Conservation (phyloP, 2,113 vertebrate genomes). For the Mormoops blainvillei region DNA sequence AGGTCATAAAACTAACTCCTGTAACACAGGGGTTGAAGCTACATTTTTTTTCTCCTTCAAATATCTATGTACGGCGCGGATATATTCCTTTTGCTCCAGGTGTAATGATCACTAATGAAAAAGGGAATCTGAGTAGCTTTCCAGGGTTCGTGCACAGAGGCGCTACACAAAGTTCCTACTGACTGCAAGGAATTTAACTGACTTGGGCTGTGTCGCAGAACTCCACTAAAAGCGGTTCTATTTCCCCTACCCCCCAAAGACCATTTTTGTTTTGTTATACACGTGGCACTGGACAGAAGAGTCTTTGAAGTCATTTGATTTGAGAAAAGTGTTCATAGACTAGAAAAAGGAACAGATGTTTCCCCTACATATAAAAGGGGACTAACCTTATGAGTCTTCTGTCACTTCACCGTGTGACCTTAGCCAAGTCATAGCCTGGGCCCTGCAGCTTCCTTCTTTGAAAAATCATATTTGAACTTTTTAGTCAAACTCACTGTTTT, state of each 20-base stretch:
- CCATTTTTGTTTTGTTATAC: background rate
- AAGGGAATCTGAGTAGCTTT: background rate
- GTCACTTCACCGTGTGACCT: background rate
- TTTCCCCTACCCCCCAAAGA: background rate
- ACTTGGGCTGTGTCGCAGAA: background rate
- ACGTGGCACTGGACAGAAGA: background rate
- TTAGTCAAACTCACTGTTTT: background rate
- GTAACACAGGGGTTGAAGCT: background rate
- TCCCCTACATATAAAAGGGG: background rate
- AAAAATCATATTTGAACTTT: background rate
- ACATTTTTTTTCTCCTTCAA: background rate
- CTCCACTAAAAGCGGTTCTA: background rate
- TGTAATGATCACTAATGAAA: background rate
- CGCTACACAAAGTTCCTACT: background rate
- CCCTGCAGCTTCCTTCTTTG: background rate
- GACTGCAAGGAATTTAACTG: background rate
- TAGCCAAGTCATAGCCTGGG: background rate
- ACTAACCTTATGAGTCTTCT: background rate
- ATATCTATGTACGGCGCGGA: background rate
- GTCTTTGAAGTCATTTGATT: background rate
- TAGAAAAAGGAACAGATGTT: background rate
- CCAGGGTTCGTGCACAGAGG: background rate
- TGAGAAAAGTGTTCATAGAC: background rate
- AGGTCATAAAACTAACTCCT: background rate
- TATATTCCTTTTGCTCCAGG: background rate